Evolutionary conservation across 2,797 vertebrate genomes (phyloP).

Genomic region (Hybognathus amarus): DNA sequence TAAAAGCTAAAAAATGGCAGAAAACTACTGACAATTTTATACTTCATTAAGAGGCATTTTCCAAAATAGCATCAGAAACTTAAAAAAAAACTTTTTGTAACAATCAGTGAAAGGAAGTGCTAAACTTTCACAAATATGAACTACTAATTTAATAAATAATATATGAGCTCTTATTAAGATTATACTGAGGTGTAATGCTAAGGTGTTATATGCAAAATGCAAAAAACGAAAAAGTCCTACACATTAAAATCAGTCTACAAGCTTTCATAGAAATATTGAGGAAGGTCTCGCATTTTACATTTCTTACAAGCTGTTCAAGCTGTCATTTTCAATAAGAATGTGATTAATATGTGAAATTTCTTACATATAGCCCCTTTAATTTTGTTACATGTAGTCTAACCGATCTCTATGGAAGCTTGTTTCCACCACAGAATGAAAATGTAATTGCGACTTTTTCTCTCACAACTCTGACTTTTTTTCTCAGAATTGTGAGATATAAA

Average conservation of each 20-base stretch:
- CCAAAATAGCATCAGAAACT: neutral
- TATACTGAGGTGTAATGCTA: no score
- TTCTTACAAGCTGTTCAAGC: neutral
- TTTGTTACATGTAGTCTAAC: neutral
- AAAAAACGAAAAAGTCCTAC: no score
- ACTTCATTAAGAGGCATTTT: conserved; percentile 1
- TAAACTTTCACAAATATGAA: neutral
- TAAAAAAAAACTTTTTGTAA: neutral
- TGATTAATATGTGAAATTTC: neutral
- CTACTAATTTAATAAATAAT: neutral
- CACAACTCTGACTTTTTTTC: no score
- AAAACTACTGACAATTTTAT: neutral
- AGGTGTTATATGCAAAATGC: no score
- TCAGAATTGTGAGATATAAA: no score
- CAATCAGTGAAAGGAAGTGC: neutral
- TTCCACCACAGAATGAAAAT: no score
- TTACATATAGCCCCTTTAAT: neutral
- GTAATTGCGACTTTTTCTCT: no score
- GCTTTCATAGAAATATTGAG: no score
- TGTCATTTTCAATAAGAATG: neutral
- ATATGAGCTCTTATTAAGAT: no score
- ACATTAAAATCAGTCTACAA: no score
- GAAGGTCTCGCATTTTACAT: no score
- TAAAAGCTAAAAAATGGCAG: neutral
- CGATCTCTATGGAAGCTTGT: no score